A percentile compares a stretch with the other conserved stretches of the same genome.
These are phyloP conservation scores for Homarus americanus DNA, from an alignment of 1,140 invertebrate genomes.

Conservation along the genomic window DNA sequence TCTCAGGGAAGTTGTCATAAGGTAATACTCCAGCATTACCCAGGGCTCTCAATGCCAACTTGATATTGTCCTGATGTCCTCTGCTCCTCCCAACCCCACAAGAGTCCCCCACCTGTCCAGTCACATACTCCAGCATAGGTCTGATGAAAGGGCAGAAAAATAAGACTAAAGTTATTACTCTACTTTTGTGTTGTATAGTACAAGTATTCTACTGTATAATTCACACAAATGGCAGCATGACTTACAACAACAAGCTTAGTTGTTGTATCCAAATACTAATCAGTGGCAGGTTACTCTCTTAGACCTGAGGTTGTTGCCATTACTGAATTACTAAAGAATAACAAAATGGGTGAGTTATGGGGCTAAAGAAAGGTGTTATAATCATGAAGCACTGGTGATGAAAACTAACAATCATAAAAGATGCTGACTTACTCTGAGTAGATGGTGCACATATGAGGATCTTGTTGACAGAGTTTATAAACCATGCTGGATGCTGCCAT, in stretches of 20 bases:
- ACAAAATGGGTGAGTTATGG: no score
- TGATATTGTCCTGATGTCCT: not conserved
- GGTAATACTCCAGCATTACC: conserved; percentile 49
- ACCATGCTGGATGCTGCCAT: conserved; percentile 56
- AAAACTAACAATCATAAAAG: not conserved
- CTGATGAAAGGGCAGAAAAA: conserved; percentile 4
- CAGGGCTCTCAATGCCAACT: conserved; percentile 28
- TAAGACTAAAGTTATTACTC: no score
- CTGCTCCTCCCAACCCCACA: not conserved
- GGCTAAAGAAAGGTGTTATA: no score
- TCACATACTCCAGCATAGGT: conserved; percentile 23
- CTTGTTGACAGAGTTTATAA: conserved; percentile 25
- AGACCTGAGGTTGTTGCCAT: no score
- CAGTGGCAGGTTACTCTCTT: no score
- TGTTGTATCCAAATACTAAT: no score
- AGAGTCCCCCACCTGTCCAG: conserved; percentile 3
- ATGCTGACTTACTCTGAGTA: conserved; percentile 29
- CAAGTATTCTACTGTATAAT: no score
- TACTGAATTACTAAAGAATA: no score
- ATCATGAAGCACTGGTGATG: no score
- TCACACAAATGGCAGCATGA: no score
- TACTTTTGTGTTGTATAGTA: no score
- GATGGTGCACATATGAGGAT: not conserved
- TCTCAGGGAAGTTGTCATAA: conserved; percentile 1
- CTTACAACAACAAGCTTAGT: no score